A percentile compares a stretch with the other conserved stretches of the same genome.
Evolutionary conservation across 2,888 invertebrate species (phyloP).

Genomic region (Chrysotoxum bicinctum): DNA sequence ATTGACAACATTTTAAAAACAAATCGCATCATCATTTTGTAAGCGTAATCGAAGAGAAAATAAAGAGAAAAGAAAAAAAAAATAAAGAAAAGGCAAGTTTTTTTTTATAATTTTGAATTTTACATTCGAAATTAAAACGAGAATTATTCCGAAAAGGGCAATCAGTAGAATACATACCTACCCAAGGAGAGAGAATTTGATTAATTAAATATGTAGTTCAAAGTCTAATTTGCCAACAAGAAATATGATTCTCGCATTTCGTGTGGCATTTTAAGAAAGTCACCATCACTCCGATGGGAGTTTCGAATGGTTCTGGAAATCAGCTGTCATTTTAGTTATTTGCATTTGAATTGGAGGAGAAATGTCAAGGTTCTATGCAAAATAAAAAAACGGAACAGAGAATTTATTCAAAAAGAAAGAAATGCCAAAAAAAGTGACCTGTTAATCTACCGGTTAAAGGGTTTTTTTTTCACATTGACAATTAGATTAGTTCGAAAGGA

Average conservation of each 20-base stretch:
- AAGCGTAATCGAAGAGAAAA: conserved; percentile 35
- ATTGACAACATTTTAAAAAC: conserved; percentile 44
- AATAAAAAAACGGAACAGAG: background rate
- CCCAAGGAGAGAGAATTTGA: background rate
- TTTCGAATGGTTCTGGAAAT: background rate
- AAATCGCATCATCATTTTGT: conserved; percentile 36
- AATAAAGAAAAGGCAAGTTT: conserved; percentile 62
- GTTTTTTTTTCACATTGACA: background rate
- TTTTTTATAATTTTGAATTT: conserved; percentile 13
- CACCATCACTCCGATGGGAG: background rate
- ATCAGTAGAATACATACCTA: background rate
- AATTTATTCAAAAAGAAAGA: background rate
- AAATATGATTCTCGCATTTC: background rate
- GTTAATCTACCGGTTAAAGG: background rate
- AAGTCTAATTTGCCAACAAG: background rate
- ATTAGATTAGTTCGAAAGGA: background rate
- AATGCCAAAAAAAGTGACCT: background rate
- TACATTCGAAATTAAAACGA: conserved; percentile 23
- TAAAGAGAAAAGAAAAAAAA: conserved; percentile 14
- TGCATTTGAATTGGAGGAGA: background rate
- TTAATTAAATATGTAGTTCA: background rate
- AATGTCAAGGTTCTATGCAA: background rate
- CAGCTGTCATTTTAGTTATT: background rate
- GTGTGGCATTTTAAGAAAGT: background rate
- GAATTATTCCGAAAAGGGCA: conserved; percentile 29